phyloP scores from a whole-genome alignment of 2,797 vertebrate genomes.

The Eleutherodactylus coqui region DNA sequence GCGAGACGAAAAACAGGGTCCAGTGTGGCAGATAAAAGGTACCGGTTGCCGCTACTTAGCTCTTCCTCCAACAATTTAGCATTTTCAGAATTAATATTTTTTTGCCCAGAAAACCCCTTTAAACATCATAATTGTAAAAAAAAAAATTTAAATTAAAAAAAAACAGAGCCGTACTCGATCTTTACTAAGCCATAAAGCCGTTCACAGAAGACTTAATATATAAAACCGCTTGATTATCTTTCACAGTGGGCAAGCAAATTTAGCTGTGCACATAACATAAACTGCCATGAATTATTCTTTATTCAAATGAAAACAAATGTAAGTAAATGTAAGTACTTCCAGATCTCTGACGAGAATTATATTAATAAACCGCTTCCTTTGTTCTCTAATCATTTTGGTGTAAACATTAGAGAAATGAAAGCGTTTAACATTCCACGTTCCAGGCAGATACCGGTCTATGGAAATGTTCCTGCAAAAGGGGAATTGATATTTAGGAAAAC shows the following conservation, averaged over 20 bases:
- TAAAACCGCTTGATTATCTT: constrained; percentile 52
- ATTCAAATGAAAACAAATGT: constrained; percentile 43
- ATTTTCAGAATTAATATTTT: too few relatives aligned
- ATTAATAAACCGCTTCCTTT: constrained; percentile 36
- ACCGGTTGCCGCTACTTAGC: too few relatives aligned
- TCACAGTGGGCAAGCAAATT: constrained; percentile 47
- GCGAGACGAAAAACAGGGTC: too few relatives aligned
- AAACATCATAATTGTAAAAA: constrained; percentile 4
- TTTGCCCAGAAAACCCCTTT: too few relatives aligned
- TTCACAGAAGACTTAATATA: constrained; percentile 29
- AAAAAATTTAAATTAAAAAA: neutral
- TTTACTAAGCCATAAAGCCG: constrained; percentile 34
- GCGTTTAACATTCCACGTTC: constrained; percentile 5
- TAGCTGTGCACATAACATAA: constrained; percentile 39
- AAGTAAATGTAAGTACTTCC: constrained; percentile 33
- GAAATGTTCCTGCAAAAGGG: neutral
- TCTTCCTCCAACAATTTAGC: too few relatives aligned
- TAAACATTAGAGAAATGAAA: constrained; percentile 23
- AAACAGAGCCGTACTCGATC: neutral
- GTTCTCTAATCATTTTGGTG: constrained; percentile 33
- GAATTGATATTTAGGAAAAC: constrained; percentile 31
- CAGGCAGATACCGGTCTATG: neutral
- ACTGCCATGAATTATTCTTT: constrained; percentile 38
- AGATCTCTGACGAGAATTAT: constrained; percentile 25
- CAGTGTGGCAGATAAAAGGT: too few relatives aligned